Evolutionary conservation across 2,888 invertebrate genomes (phyloP).

Genomic region (Clepsis dumicolana): DNA sequence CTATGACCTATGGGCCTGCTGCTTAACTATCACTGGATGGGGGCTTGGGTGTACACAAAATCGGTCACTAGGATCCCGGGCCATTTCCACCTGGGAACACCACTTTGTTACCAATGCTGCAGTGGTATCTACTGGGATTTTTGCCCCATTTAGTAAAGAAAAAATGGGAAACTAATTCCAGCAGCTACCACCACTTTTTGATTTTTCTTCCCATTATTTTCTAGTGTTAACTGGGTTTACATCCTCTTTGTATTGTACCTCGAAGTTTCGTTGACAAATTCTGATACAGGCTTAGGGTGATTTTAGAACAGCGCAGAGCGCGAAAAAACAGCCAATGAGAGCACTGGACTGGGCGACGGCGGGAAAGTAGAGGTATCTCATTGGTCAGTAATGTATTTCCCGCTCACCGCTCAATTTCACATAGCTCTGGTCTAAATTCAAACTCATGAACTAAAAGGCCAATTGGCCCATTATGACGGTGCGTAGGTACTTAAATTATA

Average conservation of each 20-base stretch:
- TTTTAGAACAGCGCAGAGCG: background rate
- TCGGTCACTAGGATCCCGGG: too few species aligned
- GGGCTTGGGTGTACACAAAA: too few species aligned
- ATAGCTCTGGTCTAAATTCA: background rate
- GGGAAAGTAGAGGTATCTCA: background rate
- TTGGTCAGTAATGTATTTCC: background rate
- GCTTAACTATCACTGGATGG: too few species aligned
- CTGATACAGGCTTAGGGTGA: background rate
- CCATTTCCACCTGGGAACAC: too few species aligned
- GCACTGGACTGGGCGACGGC: background rate
- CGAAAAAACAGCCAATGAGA: background rate
- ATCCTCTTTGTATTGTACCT: background rate
- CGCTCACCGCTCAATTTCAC: background rate
- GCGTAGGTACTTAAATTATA: conserved; percentile 37
- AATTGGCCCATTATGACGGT: conserved; percentile 27
- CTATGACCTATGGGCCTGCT: too few species aligned
- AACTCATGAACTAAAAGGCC: background rate
- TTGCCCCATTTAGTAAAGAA: too few species aligned
- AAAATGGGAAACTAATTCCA: background rate
- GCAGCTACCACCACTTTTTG: background rate
- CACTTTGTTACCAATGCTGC: too few species aligned
- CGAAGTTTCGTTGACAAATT: background rate
- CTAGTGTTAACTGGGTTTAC: background rate
- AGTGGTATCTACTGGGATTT: too few species aligned
- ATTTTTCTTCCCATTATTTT: background rate